A percentile compares a stretch with the other conserved stretches of the same genome.
Conservation (phyloP, 2,888 invertebrate genomes). For the Philonicus albiceps region DNA sequence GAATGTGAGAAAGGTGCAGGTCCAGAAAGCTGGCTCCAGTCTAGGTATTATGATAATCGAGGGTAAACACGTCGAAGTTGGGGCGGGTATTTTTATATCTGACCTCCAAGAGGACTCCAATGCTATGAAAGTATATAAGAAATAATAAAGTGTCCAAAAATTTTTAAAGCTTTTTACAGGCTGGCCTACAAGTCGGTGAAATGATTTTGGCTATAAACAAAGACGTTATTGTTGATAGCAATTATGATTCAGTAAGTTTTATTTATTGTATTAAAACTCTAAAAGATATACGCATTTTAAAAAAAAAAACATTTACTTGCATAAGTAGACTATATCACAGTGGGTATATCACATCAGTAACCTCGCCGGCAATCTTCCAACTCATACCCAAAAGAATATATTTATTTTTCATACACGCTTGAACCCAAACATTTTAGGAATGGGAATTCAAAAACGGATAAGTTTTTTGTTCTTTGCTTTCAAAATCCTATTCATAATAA, state of each 20-base stretch:
- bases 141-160: background rate
- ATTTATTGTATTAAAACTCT: background rate
- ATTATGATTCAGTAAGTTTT: constrained; percentile 80
- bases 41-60: constrained; percentile 96
- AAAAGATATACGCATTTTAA: too few relatives aligned
- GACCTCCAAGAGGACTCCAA: constrained; percentile 91
- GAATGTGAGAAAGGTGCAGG: constrained; percentile 79
- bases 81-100: constrained; percentile 91
- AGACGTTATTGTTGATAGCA: constrained; percentile 85
- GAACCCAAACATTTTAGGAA: too few relatives aligned
- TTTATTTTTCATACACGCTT: too few relatives aligned
- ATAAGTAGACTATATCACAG: too few relatives aligned
- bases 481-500: too few relatives aligned
- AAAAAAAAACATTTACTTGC: too few relatives aligned
- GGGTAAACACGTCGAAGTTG: constrained; percentile 90
- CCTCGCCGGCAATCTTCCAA: too few relatives aligned
- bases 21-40: constrained; percentile 81
- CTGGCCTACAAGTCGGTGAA: constrained; percentile 95
- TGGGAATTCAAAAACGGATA: too few relatives aligned
- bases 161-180: constrained; percentile 67
- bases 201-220: constrained; percentile 96
- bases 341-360: too few relatives aligned
- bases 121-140: constrained; percentile 75
- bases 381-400: too few relatives aligned
- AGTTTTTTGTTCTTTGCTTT: too few relatives aligned